These are phyloP conservation scores for Crypturellus undulatus DNA, from an alignment of 2,113 vertebrate species.

Conservation along the genomic window DNA sequence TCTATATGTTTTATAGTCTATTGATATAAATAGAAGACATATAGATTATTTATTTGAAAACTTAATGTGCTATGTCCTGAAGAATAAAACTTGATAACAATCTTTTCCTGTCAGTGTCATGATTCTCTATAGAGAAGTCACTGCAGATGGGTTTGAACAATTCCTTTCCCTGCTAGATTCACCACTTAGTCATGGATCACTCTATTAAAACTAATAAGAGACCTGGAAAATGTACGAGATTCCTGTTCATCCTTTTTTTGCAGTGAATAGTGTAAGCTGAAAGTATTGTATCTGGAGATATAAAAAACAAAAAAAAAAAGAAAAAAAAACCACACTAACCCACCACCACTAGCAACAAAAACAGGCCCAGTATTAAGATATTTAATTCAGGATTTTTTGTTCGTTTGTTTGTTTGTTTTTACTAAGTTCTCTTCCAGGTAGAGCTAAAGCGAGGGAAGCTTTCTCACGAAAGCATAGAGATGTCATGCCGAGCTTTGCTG, in stretches of 20 bases:
- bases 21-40: neutral
- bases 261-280: neutral
- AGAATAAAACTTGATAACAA: neutral
- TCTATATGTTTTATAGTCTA: rapidly evolving
- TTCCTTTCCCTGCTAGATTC: neutral
- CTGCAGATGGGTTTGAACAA: neutral
- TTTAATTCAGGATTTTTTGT: neutral
- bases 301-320: neutral
- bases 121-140: neutral
- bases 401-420: too few species aligned
- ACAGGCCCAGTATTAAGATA: neutral
- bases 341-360: too few species aligned
- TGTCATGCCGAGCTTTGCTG: neutral
- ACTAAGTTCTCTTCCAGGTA: neutral
- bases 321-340: too few species aligned
- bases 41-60: neutral
- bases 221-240: neutral
- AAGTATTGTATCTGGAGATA: neutral
- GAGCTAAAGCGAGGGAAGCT: neutral
- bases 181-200: neutral
- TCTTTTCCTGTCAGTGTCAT: neutral
- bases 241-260: neutral
- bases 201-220: slow-evolving; percentile 5
- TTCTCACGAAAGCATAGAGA: neutral
- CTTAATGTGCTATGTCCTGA: neutral